Base-by-base conservation (phyloP, 2,113 vertebrate genomes). In the Brachirus orientalis region DNA sequence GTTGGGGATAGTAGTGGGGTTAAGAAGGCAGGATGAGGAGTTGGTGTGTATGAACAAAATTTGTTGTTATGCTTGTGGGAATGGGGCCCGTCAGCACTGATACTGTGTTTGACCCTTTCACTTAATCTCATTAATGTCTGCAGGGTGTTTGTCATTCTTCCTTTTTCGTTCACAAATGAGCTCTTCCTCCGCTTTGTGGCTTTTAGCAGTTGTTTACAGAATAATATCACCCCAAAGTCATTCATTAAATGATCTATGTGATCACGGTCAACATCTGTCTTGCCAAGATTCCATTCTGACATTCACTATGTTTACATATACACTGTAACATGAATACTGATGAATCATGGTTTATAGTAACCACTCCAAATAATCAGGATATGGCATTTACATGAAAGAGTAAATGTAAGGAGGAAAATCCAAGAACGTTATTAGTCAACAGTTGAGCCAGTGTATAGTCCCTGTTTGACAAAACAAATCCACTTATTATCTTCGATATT, bases 41-140 rank as follows among this genome's bases (percentile, higher is more conserved):
- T 82, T 63, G 55, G 60, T 35, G 77, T 79, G 72, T 35, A 79
- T 79, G 72, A 84, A 75, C 68, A 84, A 77, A 60, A 72, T 72
- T 47, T 11, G 71, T 67, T 82, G 81, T 88, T 80, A 75, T 88
- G 60, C 47, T 75, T 69, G 62, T 83, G 77, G 77, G 77, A 89
- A 85, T 56, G 79, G 77, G 69, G 71, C 75, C 66, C 67, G 7
- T 20, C 75, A 71, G 51, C 66, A 83, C 82, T 61, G 66, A 17
- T 69, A 86, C 82, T 57, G 60, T n/a, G 52, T 51, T 47, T 84
- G 77, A 89, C 80, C 79, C 59, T 82, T 62, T n/a, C 1, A 33
- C 41, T 61, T 69, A 17, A 62, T 22, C 57, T 75, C 73, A 22
- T 17, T 22, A 7, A 57, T 45, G 51, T 75, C 72, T 73, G 12